Evolutionary conservation across 1,140 invertebrate genomes (phyloP), one percentile per base, ranked within the genome.

Genomic region (Nautilus pompilius): DNA sequence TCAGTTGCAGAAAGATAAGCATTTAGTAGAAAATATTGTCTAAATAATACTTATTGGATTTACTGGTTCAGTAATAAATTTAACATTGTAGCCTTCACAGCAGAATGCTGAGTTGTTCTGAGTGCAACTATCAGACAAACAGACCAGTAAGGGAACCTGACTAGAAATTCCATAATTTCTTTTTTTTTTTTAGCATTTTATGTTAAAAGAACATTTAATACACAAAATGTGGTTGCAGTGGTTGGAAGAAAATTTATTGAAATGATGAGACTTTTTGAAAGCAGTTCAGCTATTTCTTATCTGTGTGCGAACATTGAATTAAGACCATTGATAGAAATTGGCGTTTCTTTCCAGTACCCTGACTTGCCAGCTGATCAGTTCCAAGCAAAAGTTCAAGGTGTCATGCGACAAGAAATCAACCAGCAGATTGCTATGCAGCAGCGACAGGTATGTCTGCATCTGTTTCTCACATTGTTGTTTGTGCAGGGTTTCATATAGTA

Each of bases 371-470:
- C n/a, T 53, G 49, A 53, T 24, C 49, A 53, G 24, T 53, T 53
- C 49, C 49, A 53, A 24, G 8, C 29, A 6, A 53, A 53, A 26
- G 49, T 53, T 22, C 49, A 53, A 28, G 49, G 29, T 28, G 49
- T 53, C 17, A 53, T 53, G 49, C 49, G 49, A 53, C 24, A 22
- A 17, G 24, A 53, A 53, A 53, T 53, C 5, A 53, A 53, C 29
- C 49, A 53, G 29, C 49, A 53, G 29, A 53, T 53, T 5, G 49
- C 26, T 28, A 53, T 53, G 49, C 49, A 53, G 24, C 49, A 53
- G 17, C 26, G 49, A 24, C 49, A 53, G 49, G 49, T 53, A 53
- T 28, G 49, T 13, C 8, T 10, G 6, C n/a, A 49, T 10, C 6
- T 20, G 20, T 41, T n/a, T 41, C 36, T n/a, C 8, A 41, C 36